phyloP scores from a whole-genome alignment of 2,113 vertebrate genomes.

The Notarius lentiginosus region DNA sequence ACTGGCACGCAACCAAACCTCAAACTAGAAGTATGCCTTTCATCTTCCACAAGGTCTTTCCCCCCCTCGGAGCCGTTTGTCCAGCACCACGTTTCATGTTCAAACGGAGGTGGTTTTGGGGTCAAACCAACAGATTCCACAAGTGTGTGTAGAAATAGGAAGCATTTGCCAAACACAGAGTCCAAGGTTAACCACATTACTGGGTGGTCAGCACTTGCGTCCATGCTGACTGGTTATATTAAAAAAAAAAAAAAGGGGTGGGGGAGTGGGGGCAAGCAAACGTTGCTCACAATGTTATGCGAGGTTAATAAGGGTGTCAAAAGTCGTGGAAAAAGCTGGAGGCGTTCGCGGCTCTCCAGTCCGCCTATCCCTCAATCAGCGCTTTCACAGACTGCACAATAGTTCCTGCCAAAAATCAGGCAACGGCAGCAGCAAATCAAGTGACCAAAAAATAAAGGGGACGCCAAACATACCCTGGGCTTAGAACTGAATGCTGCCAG shows the following conservation, averaged over 20 bases:
- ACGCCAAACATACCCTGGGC: constrained; percentile 6
- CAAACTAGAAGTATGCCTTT: constrained; percentile 34
- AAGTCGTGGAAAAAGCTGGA: background rate
- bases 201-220: constrained; percentile 12
- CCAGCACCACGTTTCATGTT: constrained; percentile 44
- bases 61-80: constrained; percentile 31
- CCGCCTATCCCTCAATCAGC: background rate
- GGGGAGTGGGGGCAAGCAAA: background rate
- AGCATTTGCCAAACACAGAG: background rate
- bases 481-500: constrained; percentile 57
- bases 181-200: constrained; percentile 39
- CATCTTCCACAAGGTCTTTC: constrained; percentile 11
- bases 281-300: background rate
- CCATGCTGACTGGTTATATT: background rate
- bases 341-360: background rate
- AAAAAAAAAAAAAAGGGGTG: background rate
- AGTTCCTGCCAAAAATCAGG: constrained; percentile 16
- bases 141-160: constrained; percentile 16
- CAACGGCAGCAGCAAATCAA: constrained; percentile 18
- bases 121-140: constrained; percentile 21
- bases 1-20: constrained; percentile 16
- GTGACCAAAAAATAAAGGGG: background rate
- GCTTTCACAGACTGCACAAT: background rate
- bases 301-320: background rate
- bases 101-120: constrained; percentile 33